phyloP scores from a whole-genome alignment of 2,888 invertebrate species.

The Buathra laborator region DNA sequence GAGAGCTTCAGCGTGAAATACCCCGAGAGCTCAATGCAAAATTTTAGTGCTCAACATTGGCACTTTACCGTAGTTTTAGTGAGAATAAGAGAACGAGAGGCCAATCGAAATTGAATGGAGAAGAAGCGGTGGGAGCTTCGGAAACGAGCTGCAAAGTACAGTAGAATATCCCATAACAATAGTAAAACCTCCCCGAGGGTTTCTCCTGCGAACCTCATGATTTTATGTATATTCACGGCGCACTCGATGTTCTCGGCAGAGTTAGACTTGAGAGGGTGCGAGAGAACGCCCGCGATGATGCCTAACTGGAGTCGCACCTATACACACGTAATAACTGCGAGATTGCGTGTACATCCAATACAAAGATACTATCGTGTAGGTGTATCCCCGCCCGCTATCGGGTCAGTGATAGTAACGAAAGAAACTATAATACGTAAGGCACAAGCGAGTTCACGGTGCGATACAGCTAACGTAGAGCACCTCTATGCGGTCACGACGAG shows the following conservation, averaged over 20 bases:
- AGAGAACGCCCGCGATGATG: slow-evolving; percentile 44
- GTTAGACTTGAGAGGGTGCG: slow-evolving; percentile 44
- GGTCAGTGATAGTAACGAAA: slow-evolving; percentile 55
- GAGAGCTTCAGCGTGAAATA: slow-evolving; percentile 50
- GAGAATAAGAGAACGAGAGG: slow-evolving; percentile 55
- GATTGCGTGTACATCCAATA: slow-evolving; percentile 59
- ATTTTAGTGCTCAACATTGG: slow-evolving; percentile 46
- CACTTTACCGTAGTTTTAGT: slow-evolving; percentile 52
- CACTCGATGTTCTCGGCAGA: slow-evolving; percentile 18
- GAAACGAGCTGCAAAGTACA: slow-evolving; percentile 51
- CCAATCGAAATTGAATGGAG: slow-evolving; percentile 59
- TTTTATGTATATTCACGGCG: slow-evolving; percentile 60
- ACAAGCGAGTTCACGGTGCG: slow-evolving; percentile 57
- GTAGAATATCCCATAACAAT: slow-evolving; percentile 65
- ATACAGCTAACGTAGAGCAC: slow-evolving; percentile 55
- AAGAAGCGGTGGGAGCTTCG: slow-evolving; percentile 21
- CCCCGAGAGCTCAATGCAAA: slow-evolving; percentile 48
- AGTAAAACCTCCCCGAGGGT: slow-evolving; percentile 54
- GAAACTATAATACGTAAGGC: slow-evolving; percentile 55
- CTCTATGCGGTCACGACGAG: slow-evolving; percentile 64
- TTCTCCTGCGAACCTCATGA: slow-evolving; percentile 30
- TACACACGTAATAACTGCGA: slow-evolving; percentile 60
- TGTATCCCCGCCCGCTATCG: not conserved
- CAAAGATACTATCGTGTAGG: slow-evolving; percentile 4
- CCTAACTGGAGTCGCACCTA: slow-evolving; percentile 52